Evolutionary conservation across 2,888 invertebrate genomes (phyloP).

Genomic region (Clostera curtula): DNA sequence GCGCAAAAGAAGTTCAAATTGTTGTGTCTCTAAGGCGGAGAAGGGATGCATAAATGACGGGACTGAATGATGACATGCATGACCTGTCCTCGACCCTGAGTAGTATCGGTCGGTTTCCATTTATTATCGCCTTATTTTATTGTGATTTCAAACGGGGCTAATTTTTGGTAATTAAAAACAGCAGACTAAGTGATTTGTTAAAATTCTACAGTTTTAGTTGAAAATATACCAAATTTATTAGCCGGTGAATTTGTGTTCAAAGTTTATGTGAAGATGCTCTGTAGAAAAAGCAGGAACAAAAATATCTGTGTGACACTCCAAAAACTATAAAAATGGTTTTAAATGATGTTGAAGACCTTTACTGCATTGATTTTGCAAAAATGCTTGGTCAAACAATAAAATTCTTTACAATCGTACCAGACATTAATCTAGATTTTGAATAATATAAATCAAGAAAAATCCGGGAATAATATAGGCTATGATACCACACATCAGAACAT

Average conservation of each 20-base stretch:
- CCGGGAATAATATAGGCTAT: slow-evolving; percentile 22
- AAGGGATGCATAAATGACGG: no score
- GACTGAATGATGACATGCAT: no score
- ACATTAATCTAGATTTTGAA: slow-evolving; percentile 17
- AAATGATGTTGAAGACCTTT: slow-evolving; percentile 38
- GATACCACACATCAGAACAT: slow-evolving; percentile 15
- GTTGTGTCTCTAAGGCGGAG: no score
- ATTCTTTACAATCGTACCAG: slow-evolving; percentile 15
- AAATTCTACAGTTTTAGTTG: slow-evolving; percentile 20
- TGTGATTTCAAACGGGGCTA: slow-evolving; percentile 24
- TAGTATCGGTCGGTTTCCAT: slow-evolving; percentile 29
- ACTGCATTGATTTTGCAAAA: slow-evolving; percentile 20
- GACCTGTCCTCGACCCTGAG: slow-evolving; percentile 47
- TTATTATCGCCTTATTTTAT: slow-evolving; percentile 32
- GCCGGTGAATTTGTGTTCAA: slow-evolving; percentile 10
- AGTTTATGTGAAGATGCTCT: slow-evolving; percentile 14
- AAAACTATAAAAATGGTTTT: slow-evolving; percentile 36
- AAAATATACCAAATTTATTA: slow-evolving; percentile 11
- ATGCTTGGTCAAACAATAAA: slow-evolving; percentile 25
- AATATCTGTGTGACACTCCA: slow-evolving; percentile 22
- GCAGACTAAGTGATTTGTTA: slow-evolving; percentile 18
- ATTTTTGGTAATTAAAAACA: slow-evolving; percentile 18
- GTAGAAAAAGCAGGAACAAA: slow-evolving; percentile 26
- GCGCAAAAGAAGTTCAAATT: no score
- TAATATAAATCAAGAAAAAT: slow-evolving; percentile 22